Evolutionary conservation across 2,888 invertebrate species (phyloP).

Genomic region (Electrophaes corylata): DNA sequence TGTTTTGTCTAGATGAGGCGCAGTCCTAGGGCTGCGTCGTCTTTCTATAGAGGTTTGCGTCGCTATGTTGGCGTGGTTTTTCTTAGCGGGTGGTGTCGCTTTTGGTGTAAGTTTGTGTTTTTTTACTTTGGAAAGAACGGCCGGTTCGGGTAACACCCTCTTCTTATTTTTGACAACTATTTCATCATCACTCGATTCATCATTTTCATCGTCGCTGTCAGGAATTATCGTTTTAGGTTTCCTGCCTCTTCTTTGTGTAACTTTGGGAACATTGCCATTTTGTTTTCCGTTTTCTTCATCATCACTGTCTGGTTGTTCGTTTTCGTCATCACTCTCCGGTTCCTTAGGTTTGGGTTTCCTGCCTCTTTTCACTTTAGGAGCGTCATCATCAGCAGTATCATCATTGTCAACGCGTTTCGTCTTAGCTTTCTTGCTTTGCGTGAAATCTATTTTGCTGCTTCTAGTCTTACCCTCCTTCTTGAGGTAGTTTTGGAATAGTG

Average conservation of each 20-base stretch:
- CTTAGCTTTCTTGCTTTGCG: constrained; percentile 47
- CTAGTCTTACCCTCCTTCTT: constrained; percentile 84
- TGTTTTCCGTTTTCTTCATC: constrained; percentile 4
- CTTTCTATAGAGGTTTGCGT: constrained; percentile 73
- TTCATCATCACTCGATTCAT: constrained; percentile 18
- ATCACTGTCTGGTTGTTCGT: constrained; percentile 13
- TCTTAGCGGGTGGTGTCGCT: constrained; percentile 71
- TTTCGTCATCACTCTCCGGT: constrained; percentile 44
- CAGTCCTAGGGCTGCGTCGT: constrained; percentile 49
- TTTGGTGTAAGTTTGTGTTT: constrained; percentile 63
- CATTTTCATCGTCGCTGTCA: constrained; percentile 44
- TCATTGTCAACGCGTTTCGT: constrained; percentile 46
- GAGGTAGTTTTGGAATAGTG: constrained; percentile 86
- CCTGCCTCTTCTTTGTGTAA: constrained; percentile 29
- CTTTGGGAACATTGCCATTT: neutral
- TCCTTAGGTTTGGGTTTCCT: constrained; percentile 35
- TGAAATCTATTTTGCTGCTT: constrained; percentile 85
- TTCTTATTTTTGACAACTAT: constrained; percentile 45
- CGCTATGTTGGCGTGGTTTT: constrained; percentile 67
- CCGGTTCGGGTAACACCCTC: constrained; percentile 67
- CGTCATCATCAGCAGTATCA: constrained; percentile 21
- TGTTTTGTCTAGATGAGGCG: neutral
- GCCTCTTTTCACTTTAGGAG: constrained; percentile 28
- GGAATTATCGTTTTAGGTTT: constrained; percentile 33
- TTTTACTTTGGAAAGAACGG: constrained; percentile 61